Conservation (phyloP, 2,113 vertebrate species). For the Danionella cerebrum region DNA sequence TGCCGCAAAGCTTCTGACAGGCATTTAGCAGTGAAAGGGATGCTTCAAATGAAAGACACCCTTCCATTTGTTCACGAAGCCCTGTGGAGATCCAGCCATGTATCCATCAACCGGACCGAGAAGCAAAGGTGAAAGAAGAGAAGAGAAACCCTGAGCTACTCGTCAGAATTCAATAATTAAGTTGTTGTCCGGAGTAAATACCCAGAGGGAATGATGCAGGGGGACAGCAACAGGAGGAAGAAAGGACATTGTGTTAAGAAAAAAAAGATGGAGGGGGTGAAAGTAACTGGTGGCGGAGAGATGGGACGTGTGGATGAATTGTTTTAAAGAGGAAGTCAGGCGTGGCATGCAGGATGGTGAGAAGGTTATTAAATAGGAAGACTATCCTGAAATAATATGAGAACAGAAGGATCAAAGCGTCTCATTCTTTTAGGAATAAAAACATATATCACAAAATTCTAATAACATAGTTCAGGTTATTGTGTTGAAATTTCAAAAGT, state of each 20-base stretch:
- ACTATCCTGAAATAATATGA: neutral
- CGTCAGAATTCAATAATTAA: constrained; percentile 37
- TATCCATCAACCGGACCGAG: constrained; percentile 5
- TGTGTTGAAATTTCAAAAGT: too few species aligned
- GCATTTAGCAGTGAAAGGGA: constrained; percentile 9
- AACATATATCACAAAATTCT: too few species aligned
- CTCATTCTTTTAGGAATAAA: too few species aligned
- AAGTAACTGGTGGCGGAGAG: neutral
- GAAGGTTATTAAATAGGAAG: neutral
- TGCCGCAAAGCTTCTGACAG: neutral
- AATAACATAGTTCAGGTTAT: too few species aligned
- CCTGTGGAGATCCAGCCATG: neutral
- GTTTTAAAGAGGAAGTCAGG: neutral
- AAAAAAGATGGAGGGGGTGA: neutral
- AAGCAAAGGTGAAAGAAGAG: constrained; percentile 16
- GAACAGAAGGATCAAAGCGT: neutral
- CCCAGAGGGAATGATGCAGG: neutral
- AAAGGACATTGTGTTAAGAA: neutral
- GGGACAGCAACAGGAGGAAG: constrained; percentile 9
- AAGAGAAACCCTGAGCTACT: constrained; percentile 13
- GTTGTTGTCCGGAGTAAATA: constrained; percentile 18
- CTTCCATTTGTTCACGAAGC: neutral
- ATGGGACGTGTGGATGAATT: neutral
- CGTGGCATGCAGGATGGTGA: constrained; percentile 2
- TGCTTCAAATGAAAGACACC: constrained; percentile 7